A percentile compares a stretch with the other conserved stretches of the same genome.
Conservation (phyloP, 53 echinoderm and acorn worm genomes). For the Mesocentrotus franciscanus region DNA sequence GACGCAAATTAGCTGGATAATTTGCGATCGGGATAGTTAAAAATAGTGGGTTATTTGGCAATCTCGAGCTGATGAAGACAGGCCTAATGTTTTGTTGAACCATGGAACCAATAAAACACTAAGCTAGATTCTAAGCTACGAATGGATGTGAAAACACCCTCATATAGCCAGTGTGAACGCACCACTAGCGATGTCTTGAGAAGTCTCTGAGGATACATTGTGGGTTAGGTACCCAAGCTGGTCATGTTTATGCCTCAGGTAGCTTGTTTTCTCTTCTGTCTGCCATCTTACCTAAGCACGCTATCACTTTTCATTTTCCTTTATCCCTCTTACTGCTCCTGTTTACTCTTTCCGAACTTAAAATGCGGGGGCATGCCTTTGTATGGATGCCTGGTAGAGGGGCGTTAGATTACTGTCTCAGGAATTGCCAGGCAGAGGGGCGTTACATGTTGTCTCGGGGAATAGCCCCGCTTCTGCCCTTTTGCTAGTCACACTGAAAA, state of each 20-base stretch:
- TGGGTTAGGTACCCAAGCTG: slow-evolving; percentile 2
- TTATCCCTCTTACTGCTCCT: background rate
- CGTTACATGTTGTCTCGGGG: too few relatives aligned
- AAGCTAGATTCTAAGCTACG: background rate
- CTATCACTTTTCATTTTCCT: slow-evolving; percentile 24
- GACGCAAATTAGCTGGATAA: too few relatives aligned
- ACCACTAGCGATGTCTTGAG: background rate
- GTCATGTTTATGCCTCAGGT: slow-evolving; percentile 15
- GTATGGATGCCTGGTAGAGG: background rate
- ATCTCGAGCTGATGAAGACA: too few relatives aligned
- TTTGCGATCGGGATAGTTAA: too few relatives aligned
- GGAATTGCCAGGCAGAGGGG: too few relatives aligned
- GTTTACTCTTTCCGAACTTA: background rate
- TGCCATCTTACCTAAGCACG: slow-evolving; percentile 1
- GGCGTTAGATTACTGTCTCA: background rate
- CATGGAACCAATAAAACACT: background rate
- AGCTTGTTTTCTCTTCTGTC: slow-evolving; percentile 29
- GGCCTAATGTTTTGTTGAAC: too few relatives aligned
- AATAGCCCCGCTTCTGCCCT: background rate
- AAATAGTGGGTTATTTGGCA: too few relatives aligned
- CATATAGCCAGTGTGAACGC: background rate
- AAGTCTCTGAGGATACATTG: background rate
- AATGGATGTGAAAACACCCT: background rate
- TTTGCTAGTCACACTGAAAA: background rate
- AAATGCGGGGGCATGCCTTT: background rate